These are phyloP conservation scores for Scomber colias DNA, from an alignment of 2,113 vertebrate species.

Conservation along the genomic window DNA sequence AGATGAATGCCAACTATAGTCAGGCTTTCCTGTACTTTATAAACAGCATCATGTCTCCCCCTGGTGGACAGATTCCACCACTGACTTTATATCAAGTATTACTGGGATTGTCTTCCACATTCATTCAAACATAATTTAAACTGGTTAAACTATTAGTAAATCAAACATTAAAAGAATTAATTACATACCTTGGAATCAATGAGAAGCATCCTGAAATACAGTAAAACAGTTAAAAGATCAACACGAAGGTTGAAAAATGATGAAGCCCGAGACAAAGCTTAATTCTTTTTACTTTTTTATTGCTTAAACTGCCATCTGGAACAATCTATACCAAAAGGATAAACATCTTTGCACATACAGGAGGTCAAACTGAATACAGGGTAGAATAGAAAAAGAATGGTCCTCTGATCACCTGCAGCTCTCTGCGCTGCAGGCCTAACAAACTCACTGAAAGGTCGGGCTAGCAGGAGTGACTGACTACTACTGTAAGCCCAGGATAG, in stretches of 20 bases:
- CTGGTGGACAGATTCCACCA: conserved; percentile 47
- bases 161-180: too few relatives aligned
- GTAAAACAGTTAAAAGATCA: background rate
- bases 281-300: conserved; percentile 90
- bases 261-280: conserved; percentile 5
- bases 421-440: conserved; percentile 82
- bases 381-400: conserved; percentile 93
- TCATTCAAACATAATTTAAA: background rate
- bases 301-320: conserved; percentile 96
- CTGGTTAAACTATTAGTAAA: background rate
- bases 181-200: too few relatives aligned
- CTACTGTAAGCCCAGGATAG: conserved; percentile 86
- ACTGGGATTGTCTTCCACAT: background rate
- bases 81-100: too few relatives aligned
- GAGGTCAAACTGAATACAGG: conserved; percentile 91
- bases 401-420: conserved; percentile 90
- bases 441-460: conserved; percentile 83
- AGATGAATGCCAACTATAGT: background rate
- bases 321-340: conserved; percentile 98
- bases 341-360: conserved; percentile 93
- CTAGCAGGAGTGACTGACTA: conserved; percentile 83
- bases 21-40: background rate
- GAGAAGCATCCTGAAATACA: background rate
- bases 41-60: conserved; percentile 21
- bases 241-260: conserved; percentile 13